phyloP scores from a whole-genome alignment of 1,140 invertebrate species.

The Archegozetes longisetosus region DNA sequence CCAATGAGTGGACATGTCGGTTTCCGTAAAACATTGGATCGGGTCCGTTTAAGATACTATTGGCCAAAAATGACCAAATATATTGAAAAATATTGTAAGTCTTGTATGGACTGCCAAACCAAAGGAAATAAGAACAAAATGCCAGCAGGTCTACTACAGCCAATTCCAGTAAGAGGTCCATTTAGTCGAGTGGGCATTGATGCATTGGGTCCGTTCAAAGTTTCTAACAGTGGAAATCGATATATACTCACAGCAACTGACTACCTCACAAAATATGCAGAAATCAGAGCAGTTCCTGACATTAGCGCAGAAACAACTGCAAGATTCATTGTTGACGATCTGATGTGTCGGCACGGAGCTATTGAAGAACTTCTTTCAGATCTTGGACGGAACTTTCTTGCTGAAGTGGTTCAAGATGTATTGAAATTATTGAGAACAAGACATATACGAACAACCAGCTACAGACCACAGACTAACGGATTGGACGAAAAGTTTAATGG shows the following conservation, averaged over 20 bases:
- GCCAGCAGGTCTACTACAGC: conserved; percentile 7
- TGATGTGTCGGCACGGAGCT: conserved; percentile 27
- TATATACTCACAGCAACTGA: conserved; percentile 23
- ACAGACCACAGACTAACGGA: conserved; percentile 22
- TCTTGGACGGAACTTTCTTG: conserved; percentile 3
- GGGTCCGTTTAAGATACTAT: not conserved
- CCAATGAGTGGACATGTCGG: conserved; percentile 6
- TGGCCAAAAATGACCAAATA: conserved; percentile 4
- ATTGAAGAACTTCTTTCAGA: conserved; percentile 23
- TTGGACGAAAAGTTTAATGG: conserved; percentile 20
- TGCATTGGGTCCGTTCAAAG: conserved; percentile 21
- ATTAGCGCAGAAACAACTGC: not conserved
- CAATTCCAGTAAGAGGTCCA: conserved; percentile 13
- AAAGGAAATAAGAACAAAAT: not conserved
- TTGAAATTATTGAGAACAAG: conserved; percentile 10
- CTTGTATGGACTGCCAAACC: conserved; percentile 7
- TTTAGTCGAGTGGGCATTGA: conserved; percentile 23
- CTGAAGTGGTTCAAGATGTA: conserved; percentile 3
- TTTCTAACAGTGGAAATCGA: conserved; percentile 18
- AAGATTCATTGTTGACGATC: conserved; percentile 23
- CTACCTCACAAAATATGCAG: conserved; percentile 23
- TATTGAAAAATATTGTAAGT: not conserved
- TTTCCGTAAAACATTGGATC: not conserved
- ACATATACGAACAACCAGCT: conserved; percentile 17
- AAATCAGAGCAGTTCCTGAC: conserved; percentile 18